Conservation (phyloP, 2,113 vertebrate genomes). For the Galemys pyrenaicus region DNA sequence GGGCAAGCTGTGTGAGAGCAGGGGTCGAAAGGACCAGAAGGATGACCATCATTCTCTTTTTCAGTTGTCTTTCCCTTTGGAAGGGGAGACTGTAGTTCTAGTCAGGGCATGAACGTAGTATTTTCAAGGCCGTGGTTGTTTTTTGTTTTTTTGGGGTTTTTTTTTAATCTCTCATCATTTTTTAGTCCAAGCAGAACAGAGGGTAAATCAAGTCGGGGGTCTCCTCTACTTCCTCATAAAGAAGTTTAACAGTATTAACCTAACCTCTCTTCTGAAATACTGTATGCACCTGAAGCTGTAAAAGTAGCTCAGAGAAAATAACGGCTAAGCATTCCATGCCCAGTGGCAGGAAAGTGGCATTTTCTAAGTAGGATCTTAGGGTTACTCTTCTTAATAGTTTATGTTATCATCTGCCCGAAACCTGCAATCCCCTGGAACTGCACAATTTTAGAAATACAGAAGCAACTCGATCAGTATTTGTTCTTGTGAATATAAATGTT, state of each 20-base stretch:
- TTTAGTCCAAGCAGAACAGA: slow-evolving; percentile 47
- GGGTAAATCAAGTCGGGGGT: slow-evolving; percentile 49
- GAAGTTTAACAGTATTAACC: slow-evolving; percentile 65
- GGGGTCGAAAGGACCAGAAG: neutral
- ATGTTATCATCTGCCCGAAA: slow-evolving; percentile 40
- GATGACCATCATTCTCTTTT: neutral
- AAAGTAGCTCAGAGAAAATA: slow-evolving; percentile 50
- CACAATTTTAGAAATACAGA: slow-evolving; percentile 40
- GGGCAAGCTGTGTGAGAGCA: neutral
- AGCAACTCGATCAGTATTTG: neutral
- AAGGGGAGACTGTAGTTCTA: slow-evolving; percentile 10
- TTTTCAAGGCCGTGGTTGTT: slow-evolving; percentile 44
- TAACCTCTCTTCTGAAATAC: slow-evolving; percentile 45
- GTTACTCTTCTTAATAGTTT: slow-evolving; percentile 39
- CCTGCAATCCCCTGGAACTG: neutral
- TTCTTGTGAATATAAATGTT: slow-evolving; percentile 27
- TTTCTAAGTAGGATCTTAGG: slow-evolving; percentile 50
- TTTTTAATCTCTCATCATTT: slow-evolving; percentile 28
- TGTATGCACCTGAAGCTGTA: slow-evolving; percentile 27
- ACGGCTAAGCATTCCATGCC: neutral
- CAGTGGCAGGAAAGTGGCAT: slow-evolving; percentile 12
- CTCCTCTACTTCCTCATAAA: slow-evolving; percentile 50
- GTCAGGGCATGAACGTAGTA: slow-evolving; percentile 13
- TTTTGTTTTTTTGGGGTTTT: slow-evolving; percentile 30
- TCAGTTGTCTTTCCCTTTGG: slow-evolving; percentile 22